Evolutionary conservation across 2,888 invertebrate genomes (phyloP).

Genomic region (Nezara viridula): DNA sequence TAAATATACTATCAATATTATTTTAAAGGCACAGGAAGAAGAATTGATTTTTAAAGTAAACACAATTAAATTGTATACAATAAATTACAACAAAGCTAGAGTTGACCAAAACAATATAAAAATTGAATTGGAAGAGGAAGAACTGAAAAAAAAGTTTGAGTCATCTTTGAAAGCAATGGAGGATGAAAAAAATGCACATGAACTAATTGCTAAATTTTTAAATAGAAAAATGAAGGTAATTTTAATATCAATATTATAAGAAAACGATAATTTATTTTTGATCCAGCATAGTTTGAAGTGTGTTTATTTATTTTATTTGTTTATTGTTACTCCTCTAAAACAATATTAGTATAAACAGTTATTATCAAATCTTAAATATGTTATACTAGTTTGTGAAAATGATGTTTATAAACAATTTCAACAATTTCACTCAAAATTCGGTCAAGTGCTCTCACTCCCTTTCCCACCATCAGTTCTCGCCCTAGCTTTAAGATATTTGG

Average conservation of each 20-base stretch:
- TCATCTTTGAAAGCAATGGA: background rate
- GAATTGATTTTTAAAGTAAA: background rate
- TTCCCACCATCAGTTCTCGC: too few relatives aligned
- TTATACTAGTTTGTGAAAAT: too few relatives aligned
- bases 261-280: background rate
- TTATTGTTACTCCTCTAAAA: background rate
- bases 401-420: too few relatives aligned
- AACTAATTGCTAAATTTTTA: conserved; percentile 40
- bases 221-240: conserved; percentile 39
- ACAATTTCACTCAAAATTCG: too few relatives aligned
- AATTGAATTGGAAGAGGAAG: conserved; percentile 18
- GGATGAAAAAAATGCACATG: conserved; percentile 47
- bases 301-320: background rate
- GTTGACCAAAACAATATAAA: conserved; percentile 26
- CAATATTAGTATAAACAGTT: background rate
- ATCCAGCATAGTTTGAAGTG: background rate
- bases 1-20: too few relatives aligned
- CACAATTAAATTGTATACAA: background rate
- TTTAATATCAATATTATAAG: background rate
- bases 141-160: background rate
- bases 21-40: conserved; percentile 25
- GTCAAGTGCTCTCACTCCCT: too few relatives aligned
- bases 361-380: background rate
- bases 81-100: background rate
- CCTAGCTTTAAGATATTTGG: too few relatives aligned